Evolutionary conservation across 2,797 vertebrate genomes (phyloP), one percentile per base, ranked within the genome.

Genomic region (Sarcoramphus papa): DNA sequence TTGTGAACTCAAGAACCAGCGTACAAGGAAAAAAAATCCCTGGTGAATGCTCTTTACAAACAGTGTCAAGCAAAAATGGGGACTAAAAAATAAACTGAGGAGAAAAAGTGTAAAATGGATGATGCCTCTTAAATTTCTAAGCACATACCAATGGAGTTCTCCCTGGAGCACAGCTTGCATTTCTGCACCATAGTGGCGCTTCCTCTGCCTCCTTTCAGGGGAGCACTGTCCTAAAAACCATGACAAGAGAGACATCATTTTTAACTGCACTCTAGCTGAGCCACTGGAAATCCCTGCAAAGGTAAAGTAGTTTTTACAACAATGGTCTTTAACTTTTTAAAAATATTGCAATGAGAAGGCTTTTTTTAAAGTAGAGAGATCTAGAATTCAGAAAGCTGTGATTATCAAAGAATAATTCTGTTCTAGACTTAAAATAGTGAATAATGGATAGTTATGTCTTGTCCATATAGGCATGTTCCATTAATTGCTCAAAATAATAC

Each of bases 151-250:
- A 99, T 99, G 73, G 99, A 99, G 95, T 98, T 99, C 96, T 99
- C 99, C 94, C 99, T 98, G 40, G 98, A 98, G 89, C 99, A 99
- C 35, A 99, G 98, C 96, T 99, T 99, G 98, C 99, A 99, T 94
- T 99, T 99, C 98, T 99, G 99, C 85, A 99, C 99, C 99, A 99
- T 99, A 54, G 99, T 99, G 89, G 99, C 99, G 2, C 99, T 99
- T 74, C 99, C 98, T 95, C 99, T 96, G 87, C 99, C 99, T 89
- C 99, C 99, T 95, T 99, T 99, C 48, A 99, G 96, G 9, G 99
- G 99, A 77, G 98, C 98, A 25, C 98, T 99, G 97, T 99, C 99
- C 99, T 99, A 68, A 78, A 73, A 85, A 92, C 45, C 53, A 60
- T 3, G 10, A 59, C 27, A 95, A 87, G 0, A 93, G 82, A 93